These are phyloP conservation scores for Teleogryllus occipitalis DNA, from an alignment of 1,140 invertebrate species.

Conservation along the genomic window DNA sequence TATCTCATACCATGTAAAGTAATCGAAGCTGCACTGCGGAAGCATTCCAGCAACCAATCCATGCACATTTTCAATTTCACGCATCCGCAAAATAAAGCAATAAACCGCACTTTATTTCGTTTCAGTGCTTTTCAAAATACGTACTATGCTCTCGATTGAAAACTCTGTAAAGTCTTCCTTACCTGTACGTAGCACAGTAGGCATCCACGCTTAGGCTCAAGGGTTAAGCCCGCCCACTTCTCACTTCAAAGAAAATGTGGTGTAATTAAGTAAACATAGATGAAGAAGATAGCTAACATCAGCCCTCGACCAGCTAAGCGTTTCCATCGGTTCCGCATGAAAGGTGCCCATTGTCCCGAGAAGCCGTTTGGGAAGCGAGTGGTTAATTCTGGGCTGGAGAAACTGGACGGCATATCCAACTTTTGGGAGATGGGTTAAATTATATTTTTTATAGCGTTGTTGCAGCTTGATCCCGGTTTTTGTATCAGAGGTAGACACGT, in stretches of 20 bases:
- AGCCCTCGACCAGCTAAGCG: neutral
- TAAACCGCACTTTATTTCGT: no score
- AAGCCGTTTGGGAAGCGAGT: neutral
- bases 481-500: no score
- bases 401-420: neutral
- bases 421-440: neutral
- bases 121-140: neutral
- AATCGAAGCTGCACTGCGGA: no score
- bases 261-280: neutral
- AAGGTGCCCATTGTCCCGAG: neutral
- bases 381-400: neutral
- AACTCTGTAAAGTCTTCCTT: neutral
- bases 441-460: neutral
- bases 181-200: neutral
- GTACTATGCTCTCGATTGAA: neutral
- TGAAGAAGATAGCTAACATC: neutral
- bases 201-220: neutral
- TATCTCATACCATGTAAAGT: no score
- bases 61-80: no score
- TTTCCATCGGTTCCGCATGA: neutral
- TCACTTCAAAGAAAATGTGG: neutral
- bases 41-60: no score
- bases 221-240: neutral
- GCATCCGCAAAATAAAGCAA: no score
- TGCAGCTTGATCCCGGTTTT: no score